These are phyloP conservation scores for Trichogramma dendrolimi DNA, from an alignment of 2,888 invertebrate species.

Conservation along the genomic window DNA sequence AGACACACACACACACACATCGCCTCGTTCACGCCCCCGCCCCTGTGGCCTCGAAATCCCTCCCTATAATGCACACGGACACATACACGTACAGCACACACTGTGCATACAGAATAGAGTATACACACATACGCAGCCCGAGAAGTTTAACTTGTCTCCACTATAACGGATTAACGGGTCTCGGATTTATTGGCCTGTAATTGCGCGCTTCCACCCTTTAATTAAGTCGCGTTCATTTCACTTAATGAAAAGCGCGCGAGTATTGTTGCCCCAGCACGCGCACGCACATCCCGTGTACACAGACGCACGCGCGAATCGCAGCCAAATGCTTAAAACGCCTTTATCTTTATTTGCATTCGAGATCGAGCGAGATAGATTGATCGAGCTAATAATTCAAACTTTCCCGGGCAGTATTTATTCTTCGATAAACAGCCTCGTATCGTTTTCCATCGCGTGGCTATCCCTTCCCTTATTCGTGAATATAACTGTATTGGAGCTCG, in stretches of 20 bases:
- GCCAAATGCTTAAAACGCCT: slow-evolving; percentile 16
- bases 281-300: too few relatives aligned
- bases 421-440: too few relatives aligned
- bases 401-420: too few relatives aligned
- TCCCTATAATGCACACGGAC: neutral
- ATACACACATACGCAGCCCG: slow-evolving; percentile 13
- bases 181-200: slow-evolving; percentile 49
- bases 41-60: slow-evolving; percentile 14
- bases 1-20: too few relatives aligned
- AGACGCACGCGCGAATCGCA: neutral
- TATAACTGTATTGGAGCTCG: too few relatives aligned
- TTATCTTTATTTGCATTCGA: slow-evolving; percentile 14
- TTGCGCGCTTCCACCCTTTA: slow-evolving; percentile 46
- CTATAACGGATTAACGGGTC: slow-evolving; percentile 51
- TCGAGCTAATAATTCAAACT: too few relatives aligned
- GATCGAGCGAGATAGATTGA: too few relatives aligned
- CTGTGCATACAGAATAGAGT: neutral
- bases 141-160: slow-evolving; percentile 49
- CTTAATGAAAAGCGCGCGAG: slow-evolving; percentile 43
- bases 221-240: slow-evolving; percentile 51
- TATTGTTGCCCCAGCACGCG: neutral
- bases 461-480: too few relatives aligned
- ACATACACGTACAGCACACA: slow-evolving; percentile 13
- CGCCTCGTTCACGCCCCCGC: slow-evolving; percentile 40
- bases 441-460: too few relatives aligned